These are phyloP conservation scores for Enteromius paludinosus DNA, from an alignment of 2,797 vertebrate genomes.

Conservation along the genomic window DNA sequence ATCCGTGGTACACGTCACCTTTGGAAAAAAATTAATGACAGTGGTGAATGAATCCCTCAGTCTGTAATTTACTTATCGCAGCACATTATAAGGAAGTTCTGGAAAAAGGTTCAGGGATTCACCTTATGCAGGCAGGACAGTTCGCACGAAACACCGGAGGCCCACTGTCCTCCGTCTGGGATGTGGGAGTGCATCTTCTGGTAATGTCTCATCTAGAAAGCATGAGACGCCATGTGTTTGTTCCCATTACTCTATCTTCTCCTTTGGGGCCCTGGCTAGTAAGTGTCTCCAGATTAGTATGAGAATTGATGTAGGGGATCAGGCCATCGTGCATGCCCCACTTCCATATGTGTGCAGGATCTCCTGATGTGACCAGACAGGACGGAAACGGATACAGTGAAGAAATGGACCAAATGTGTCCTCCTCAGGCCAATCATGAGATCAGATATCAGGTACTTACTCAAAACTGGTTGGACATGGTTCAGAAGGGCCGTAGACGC, in stretches of 20 bases:
- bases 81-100: conserved; percentile 21
- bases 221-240: conserved; percentile 27
- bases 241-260: conserved; percentile 17
- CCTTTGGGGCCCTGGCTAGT: conserved; percentile 32
- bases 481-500: conserved; percentile 40
- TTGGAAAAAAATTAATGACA: conserved; percentile 32
- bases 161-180: conserved; percentile 7
- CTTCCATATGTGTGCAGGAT: conserved; percentile 47
- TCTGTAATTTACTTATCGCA: conserved; percentile 37
- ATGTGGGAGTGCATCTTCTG: conserved; percentile 32
- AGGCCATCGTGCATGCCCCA: not conserved
- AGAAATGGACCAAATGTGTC: conserved; percentile 22
- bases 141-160: not conserved
- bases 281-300: conserved; percentile 46
- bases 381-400: conserved; percentile 25
- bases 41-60: conserved; percentile 1
- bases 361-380: conserved; percentile 38
- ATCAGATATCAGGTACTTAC: conserved; percentile 35
- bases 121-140: not conserved
- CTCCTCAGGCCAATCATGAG: conserved; percentile 19
- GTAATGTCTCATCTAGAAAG: conserved; percentile 47
- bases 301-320: conserved; percentile 14
- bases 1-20: conserved; percentile 40
- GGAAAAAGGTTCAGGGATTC: conserved; percentile 14
- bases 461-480: conserved; percentile 37